Percentiles rank a stretch among this genome's conserved stretches.
Conservation (phyloP, 2,888 invertebrate genomes). For the Abrostola tripartita region DNA sequence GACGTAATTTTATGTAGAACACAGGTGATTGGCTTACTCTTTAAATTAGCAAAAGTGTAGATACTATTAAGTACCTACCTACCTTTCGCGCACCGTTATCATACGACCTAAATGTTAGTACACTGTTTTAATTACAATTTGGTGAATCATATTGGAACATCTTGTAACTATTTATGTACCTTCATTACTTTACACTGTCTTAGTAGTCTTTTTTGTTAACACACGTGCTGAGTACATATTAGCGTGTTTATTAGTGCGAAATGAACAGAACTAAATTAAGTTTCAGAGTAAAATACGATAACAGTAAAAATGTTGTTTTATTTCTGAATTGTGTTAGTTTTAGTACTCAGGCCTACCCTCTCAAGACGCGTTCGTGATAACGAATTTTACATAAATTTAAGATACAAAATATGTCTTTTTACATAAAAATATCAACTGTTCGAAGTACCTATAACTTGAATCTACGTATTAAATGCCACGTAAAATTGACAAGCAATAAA, state of each 20-base stretch:
- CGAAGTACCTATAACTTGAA: no score
- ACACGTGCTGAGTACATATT: constrained; percentile 9
- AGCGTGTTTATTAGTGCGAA: constrained; percentile 42
- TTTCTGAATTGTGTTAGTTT: no score
- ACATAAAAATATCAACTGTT: no score
- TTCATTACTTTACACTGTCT: not conserved
- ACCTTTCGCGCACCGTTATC: constrained; percentile 40
- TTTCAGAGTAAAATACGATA: not conserved
- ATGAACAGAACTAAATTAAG: constrained; percentile 24
- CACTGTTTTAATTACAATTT: constrained; percentile 44
- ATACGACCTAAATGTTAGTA: constrained; percentile 22
- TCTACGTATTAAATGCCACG: not conserved
- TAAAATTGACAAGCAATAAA: constrained; percentile 11
- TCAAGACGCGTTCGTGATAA: no score
- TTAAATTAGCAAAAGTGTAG: no score
- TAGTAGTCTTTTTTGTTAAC: constrained; percentile 26
- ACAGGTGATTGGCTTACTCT: no score
- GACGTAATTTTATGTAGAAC: no score
- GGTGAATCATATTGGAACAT: constrained; percentile 33
- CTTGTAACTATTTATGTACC: constrained; percentile 11
- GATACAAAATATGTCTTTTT: no score
- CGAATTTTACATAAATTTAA: no score
- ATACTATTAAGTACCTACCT: not conserved
- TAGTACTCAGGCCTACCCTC: no score
- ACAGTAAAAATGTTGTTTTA: no score